Conservation (phyloP, 2,797 vertebrate genomes). For the Steatocranus sp. region DNA sequence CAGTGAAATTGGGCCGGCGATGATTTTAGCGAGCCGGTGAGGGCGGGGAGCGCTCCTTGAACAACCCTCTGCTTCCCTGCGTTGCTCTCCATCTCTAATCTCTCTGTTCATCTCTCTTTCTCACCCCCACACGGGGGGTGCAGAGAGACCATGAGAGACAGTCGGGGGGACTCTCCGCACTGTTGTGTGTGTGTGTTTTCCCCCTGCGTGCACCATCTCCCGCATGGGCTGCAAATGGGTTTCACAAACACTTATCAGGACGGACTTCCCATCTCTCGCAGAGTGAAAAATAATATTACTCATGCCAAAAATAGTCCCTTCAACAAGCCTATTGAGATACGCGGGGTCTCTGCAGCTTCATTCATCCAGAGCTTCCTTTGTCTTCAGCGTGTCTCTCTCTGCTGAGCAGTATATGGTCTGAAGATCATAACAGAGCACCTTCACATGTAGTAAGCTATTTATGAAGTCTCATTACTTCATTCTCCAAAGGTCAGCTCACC, state of each 20-base stretch:
- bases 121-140: not conserved
- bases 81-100: constrained; percentile 36
- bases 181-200: not conserved
- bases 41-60: constrained; percentile 54
- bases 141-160: no score
- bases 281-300: constrained; percentile 56
- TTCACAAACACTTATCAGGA: constrained; percentile 69
- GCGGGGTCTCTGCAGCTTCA: not conserved
- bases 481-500: constrained; percentile 19
- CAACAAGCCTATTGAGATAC: constrained; percentile 31
- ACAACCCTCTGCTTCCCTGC: constrained; percentile 48
- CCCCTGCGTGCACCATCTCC: constrained; percentile 39
- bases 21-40: constrained; percentile 62
- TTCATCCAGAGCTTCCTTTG: constrained; percentile 13
- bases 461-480: constrained; percentile 5
- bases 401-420: not conserved
- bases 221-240: constrained; percentile 65
- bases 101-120: constrained; percentile 23
- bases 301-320: constrained; percentile 50
- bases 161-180: not conserved
- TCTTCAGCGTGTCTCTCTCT: not conserved
- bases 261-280: constrained; percentile 48
- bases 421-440: not conserved
- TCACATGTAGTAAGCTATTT: constrained; percentile 1
- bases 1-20: constrained; percentile 63